Evolutionary conservation across 2,113 vertebrate genomes (phyloP), one percentile per base, ranked within the genome.

Genomic region (Pluvialis apricaria): DNA sequence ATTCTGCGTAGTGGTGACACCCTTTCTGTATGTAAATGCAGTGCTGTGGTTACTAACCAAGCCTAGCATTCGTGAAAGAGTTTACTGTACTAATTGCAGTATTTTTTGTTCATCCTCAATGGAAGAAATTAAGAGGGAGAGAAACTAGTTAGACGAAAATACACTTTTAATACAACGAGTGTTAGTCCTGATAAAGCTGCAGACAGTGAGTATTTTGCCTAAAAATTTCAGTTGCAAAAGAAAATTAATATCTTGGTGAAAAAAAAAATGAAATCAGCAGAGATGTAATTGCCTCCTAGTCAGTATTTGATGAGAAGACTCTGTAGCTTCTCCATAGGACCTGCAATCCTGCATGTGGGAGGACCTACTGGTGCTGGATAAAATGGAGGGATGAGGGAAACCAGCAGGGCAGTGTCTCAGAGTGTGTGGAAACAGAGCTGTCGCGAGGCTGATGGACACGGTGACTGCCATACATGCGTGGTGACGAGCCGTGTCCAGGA

Each of bases 391-490:
- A 29, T n/a, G 25, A 66, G 22, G 47, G 61, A 45, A 58, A 44
- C 1, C 24, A 36, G 25, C 1, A 5, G 28, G 42, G 11, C 26
- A 19, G 13, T 36, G 42, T 26, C 36, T 19, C n/a, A 28, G 21
- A 8, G 26, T 10, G 10, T n/a, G 42, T 20, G n/a, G 36, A 34
- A 61, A 22, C 26, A 84, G 24, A 49, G 65, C 25, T 1, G 22
- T 34, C 14, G 3, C 16, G 13, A 19, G 54, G 26, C 32, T 79
- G 64, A 28, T 9, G 25, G 51, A 49, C 38, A 38, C 0, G 0
- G 49, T 3, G 18, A 11, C n/a, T 88, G 42, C 51, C 2, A 1
- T 13, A 34, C 45, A 29, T 29, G 51, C 0, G 0, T 21, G 44
- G 29, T 40, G 65, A 70, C 1, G 3, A 51, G 18, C 32, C 1